Evolutionary conservation across 2,797 vertebrate species (phyloP).

Genomic region (Apogon hyalosoma): DNA sequence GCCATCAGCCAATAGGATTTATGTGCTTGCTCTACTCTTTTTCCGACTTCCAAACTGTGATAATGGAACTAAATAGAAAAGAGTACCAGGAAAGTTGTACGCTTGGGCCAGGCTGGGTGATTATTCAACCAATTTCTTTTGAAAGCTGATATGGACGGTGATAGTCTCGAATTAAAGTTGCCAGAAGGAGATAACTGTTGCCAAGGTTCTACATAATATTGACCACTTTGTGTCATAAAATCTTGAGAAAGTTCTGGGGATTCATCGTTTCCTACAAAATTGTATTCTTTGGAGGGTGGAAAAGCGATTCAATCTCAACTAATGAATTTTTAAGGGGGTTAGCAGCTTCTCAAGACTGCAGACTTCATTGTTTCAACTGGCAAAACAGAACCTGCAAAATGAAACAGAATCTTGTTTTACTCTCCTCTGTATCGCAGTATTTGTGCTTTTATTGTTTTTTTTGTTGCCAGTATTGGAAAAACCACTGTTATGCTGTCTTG

Average conservation of each 20-base stretch:
- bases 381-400: conserved; percentile 3
- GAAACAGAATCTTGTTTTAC: conserved; percentile 17
- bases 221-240: conserved; percentile 26
- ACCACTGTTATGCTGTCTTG: neutral
- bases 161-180: conserved; percentile 17
- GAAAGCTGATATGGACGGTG: conserved; percentile 42
- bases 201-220: conserved; percentile 24
- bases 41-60: conserved; percentile 50
- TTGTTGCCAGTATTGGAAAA: conserved; percentile 3
- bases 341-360: conserved; percentile 10
- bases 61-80: conserved; percentile 49
- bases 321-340: conserved; percentile 22
- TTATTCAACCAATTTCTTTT: conserved; percentile 35
- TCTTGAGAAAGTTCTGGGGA: conserved; percentile 6
- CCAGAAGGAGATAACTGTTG: conserved; percentile 14
- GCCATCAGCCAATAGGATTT: conserved; percentile 58
- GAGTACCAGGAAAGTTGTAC: conserved; percentile 47
- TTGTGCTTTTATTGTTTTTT: conserved; percentile 7
- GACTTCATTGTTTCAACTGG: conserved; percentile 4
- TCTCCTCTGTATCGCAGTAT: neutral
- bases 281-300: conserved; percentile 20
- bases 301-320: conserved; percentile 30
- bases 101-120: conserved; percentile 23
- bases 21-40: conserved; percentile 47
- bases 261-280: conserved; percentile 34